Evolutionary conservation across 2,797 vertebrate species (phyloP).

Genomic region (Mormyrops boulengeri): DNA sequence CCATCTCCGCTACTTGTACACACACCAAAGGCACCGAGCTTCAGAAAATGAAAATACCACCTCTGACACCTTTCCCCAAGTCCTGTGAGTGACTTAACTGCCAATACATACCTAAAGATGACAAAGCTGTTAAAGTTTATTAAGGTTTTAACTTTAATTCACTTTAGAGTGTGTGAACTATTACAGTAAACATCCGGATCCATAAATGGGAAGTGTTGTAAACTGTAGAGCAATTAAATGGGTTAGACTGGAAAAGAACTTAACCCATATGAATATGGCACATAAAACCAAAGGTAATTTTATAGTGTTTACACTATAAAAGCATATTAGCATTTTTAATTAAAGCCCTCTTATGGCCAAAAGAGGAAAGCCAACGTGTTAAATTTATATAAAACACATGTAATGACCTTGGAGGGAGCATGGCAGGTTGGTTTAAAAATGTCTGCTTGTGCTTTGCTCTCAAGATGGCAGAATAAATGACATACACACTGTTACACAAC

Average conservation of each 20-base stretch:
- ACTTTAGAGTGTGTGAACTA: background rate
- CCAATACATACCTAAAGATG: background rate
- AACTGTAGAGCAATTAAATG: background rate
- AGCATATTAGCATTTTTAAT: background rate
- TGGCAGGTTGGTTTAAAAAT: background rate
- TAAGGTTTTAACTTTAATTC: background rate
- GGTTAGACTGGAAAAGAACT: background rate
- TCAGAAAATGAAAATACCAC: background rate
- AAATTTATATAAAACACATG: background rate
- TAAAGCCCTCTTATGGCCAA: background rate
- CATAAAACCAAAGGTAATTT: background rate
- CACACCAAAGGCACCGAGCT: background rate
- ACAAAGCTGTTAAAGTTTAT: background rate
- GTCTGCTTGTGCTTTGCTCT: background rate
- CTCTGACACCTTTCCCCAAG: background rate
- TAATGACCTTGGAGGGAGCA: background rate
- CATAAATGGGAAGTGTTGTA: background rate
- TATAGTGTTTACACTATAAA: background rate
- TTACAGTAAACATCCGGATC: constrained; percentile 10
- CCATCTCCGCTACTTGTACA: background rate
- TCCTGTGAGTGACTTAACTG: background rate
- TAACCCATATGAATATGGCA: background rate
- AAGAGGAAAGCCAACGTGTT: background rate
- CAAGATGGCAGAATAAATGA: background rate
- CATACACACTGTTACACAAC: background rate